Conservation (phyloP, 2,113 vertebrate genomes). For the Myiopsitta monachus region DNA sequence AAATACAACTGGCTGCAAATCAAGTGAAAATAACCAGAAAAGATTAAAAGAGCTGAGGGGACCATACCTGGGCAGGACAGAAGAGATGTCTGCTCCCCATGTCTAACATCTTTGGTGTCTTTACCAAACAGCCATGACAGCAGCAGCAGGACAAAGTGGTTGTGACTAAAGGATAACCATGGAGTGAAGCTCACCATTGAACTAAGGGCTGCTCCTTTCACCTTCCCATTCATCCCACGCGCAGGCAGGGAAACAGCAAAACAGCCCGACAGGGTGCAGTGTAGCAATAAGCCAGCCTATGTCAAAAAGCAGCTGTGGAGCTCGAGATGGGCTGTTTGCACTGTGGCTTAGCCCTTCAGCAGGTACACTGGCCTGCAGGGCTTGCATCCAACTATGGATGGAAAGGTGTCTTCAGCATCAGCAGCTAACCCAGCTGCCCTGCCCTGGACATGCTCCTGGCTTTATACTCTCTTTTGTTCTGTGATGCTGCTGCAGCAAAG, state of each 20-base stretch:
- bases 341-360: background rate
- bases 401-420: background rate
- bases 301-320: background rate
- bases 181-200: background rate
- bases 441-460: background rate
- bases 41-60: background rate
- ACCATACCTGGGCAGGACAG: background rate
- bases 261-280: background rate
- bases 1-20: background rate
- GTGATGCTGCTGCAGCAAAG: background rate
- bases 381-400: background rate
- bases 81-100: background rate
- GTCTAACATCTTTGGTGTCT: background rate
- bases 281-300: background rate
- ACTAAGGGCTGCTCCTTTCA: background rate
- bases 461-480: background rate
- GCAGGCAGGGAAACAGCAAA: background rate
- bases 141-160: background rate
- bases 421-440: background rate
- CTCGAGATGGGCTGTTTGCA: background rate
- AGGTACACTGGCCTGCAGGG: background rate
- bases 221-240: background rate
- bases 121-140: background rate
- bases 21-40: background rate
- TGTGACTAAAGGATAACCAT: background rate